Percentiles rank a stretch among this genome's conserved stretches.
phyloP scores from a whole-genome alignment of 2,888 invertebrate species.

The Deilephila elpenor region DNA sequence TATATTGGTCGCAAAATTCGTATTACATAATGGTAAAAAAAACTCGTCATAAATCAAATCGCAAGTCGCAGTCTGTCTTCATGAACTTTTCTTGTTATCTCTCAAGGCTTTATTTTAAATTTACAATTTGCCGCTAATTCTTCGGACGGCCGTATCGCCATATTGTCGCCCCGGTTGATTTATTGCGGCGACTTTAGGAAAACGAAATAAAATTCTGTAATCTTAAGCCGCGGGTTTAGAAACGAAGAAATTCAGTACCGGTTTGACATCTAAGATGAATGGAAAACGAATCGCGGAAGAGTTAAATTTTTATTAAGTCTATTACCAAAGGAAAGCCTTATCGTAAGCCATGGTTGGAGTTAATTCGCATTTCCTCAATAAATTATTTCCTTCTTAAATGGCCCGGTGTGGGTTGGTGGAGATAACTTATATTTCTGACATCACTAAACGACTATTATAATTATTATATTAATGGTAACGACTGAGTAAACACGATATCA shows the following conservation, averaged over 20 bases:
- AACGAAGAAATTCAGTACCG: background rate
- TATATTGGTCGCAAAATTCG: background rate
- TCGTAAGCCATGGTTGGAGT: too few species aligned
- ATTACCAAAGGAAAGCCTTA: too few species aligned
- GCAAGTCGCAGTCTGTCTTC: conserved; percentile 16
- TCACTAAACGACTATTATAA: too few species aligned
- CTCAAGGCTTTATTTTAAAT: conserved; percentile 22
- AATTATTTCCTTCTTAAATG: too few species aligned
- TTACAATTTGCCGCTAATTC: conserved; percentile 29
- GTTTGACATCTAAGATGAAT: conserved; percentile 5
- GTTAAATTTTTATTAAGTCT: too few species aligned
- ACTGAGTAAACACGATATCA: too few species aligned
- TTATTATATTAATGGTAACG: too few species aligned
- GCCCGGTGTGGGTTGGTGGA: too few species aligned
- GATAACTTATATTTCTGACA: too few species aligned
- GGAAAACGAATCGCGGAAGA: background rate
- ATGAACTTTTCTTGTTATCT: conserved; percentile 25
- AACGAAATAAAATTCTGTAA: conserved; percentile 24
- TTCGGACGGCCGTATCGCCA: conserved; percentile 31
- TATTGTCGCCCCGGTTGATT: conserved; percentile 32
- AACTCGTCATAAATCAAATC: conserved; percentile 9
- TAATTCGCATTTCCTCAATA: too few species aligned
- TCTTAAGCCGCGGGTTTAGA: conserved; percentile 21
- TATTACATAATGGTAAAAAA: background rate
- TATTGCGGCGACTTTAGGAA: conserved; percentile 27